These are phyloP conservation scores for Penaeus japonicus DNA, from an alignment of 1,140 invertebrate genomes.

Conservation along the genomic window DNA sequence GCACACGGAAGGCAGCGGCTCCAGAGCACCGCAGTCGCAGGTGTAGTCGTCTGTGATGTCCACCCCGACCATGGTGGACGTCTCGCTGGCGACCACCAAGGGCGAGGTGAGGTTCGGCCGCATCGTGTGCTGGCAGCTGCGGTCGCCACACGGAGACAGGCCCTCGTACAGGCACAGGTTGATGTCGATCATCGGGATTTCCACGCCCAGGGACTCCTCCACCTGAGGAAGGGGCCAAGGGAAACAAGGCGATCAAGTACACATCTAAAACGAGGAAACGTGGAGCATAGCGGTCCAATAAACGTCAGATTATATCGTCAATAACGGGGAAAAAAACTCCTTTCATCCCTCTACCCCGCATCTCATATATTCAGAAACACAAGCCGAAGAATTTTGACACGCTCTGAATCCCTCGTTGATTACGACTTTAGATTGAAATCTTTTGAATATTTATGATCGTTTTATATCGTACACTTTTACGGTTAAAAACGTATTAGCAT, in stretches of 20 bases:
- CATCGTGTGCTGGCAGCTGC: conserved; percentile 50
- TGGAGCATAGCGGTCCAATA: neutral
- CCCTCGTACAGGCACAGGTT: conserved; percentile 96
- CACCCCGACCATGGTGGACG: conserved; percentile 92
- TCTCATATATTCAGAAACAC: no score
- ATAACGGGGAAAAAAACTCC: no score
- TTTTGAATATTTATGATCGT: no score
- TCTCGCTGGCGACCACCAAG: conserved; percentile 95
- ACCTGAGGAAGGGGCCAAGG: conserved; percentile 70
- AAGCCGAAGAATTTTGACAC: no score
- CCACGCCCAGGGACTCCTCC: conserved; percentile 89
- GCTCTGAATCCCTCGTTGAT: no score
- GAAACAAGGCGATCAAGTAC: neutral
- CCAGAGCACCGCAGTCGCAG: conserved; percentile 88
- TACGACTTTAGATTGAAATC: no score
- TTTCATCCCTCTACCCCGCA: no score
- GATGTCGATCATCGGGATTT: conserved; percentile 96
- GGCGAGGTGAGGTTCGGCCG: conserved; percentile 69
- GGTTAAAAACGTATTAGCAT: no score
- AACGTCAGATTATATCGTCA: neutral
- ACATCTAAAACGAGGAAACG: neutral
- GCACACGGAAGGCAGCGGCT: conserved; percentile 69
- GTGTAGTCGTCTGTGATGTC: conserved; percentile 86
- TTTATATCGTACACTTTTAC: no score
- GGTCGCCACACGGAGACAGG: conserved; percentile 64